These are phyloP conservation scores for Helobdella robusta DNA, from an alignment of 2,888 invertebrate genomes.

Conservation along the genomic window DNA sequence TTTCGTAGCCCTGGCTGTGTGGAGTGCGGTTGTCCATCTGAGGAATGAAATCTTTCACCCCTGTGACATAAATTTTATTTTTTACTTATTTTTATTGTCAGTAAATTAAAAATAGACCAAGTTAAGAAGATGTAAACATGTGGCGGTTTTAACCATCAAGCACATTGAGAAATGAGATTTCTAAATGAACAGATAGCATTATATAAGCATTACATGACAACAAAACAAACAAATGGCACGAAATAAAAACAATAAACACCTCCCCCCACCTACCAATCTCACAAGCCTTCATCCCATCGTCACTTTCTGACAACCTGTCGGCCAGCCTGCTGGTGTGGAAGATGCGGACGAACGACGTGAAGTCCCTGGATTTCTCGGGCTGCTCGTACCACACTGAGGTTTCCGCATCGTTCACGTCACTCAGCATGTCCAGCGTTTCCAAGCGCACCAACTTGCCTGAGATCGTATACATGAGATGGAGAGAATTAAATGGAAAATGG, in stretches of 20 bases:
- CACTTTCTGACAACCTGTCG: too few species aligned
- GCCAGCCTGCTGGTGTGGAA: constrained; percentile 23
- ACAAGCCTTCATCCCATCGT: constrained; percentile 16
- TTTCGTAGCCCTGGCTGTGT: constrained; percentile 33
- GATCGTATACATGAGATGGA: not conserved
- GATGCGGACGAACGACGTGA: constrained; percentile 28
- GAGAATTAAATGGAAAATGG: not conserved
- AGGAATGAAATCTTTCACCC: constrained; percentile 31
- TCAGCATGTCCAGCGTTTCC: constrained; percentile 29
- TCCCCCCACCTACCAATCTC: constrained; percentile 24
- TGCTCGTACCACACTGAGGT: constrained; percentile 30
- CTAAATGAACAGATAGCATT: too few species aligned
- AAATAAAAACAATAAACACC: not conserved
- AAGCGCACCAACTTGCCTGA: constrained; percentile 27
- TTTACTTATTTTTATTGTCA: too few species aligned
- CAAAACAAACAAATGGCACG: too few species aligned
- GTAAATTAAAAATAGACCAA: too few species aligned
- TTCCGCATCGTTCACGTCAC: constrained; percentile 28
- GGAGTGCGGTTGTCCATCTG: constrained; percentile 26
- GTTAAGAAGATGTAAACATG: too few species aligned
- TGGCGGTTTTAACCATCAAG: too few species aligned
- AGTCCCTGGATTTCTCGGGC: constrained; percentile 30
- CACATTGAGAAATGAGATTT: too few species aligned
- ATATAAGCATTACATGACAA: too few species aligned
- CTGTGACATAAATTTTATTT: constrained; percentile 13